These are phyloP conservation scores for Mustela nigripes DNA, from an alignment of 2,113 vertebrate genomes.

Conservation along the genomic window DNA sequence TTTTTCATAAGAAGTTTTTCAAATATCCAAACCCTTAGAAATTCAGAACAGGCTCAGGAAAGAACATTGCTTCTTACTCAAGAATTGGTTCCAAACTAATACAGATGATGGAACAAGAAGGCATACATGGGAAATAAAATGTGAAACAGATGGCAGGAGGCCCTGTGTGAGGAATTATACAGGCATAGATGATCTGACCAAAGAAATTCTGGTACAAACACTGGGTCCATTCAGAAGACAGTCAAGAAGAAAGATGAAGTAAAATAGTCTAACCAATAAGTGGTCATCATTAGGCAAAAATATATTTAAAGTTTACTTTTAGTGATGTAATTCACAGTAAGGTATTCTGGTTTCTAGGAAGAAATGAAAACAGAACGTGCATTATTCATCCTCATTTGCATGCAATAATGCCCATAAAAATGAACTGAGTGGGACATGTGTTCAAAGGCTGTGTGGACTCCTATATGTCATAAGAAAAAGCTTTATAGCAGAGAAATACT, in stretches of 20 bases:
- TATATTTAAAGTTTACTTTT: slow-evolving; percentile 45
- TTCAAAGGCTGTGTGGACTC: neutral
- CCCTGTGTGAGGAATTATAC: slow-evolving; percentile 69
- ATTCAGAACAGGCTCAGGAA: slow-evolving; percentile 61
- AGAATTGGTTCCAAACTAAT: slow-evolving; percentile 86
- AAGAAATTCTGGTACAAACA: slow-evolving; percentile 82
- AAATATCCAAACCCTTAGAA: slow-evolving; percentile 10
- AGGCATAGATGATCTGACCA: slow-evolving; percentile 74
- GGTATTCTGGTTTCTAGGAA: neutral
- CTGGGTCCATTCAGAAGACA: slow-evolving; percentile 82
- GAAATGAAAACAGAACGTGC: slow-evolving; percentile 22
- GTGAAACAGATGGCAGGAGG: slow-evolving; percentile 89
- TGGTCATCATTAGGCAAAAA: slow-evolving; percentile 46
- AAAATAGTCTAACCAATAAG: slow-evolving; percentile 62
- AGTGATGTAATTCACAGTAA: slow-evolving; percentile 2
- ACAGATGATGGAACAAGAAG: slow-evolving; percentile 83
- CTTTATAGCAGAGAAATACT: neutral
- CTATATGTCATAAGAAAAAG: neutral
- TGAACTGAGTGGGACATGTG: neutral
- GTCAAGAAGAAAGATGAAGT: slow-evolving; percentile 47
- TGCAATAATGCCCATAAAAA: slow-evolving; percentile 29
- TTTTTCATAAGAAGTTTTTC: slow-evolving; percentile 45
- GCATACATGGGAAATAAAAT: slow-evolving; percentile 85
- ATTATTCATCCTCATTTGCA: slow-evolving; percentile 56
- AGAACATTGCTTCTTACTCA: slow-evolving; percentile 78